These are phyloP conservation scores for Corapipo altera DNA, from an alignment of 2,113 vertebrate species.

Conservation along the genomic window DNA sequence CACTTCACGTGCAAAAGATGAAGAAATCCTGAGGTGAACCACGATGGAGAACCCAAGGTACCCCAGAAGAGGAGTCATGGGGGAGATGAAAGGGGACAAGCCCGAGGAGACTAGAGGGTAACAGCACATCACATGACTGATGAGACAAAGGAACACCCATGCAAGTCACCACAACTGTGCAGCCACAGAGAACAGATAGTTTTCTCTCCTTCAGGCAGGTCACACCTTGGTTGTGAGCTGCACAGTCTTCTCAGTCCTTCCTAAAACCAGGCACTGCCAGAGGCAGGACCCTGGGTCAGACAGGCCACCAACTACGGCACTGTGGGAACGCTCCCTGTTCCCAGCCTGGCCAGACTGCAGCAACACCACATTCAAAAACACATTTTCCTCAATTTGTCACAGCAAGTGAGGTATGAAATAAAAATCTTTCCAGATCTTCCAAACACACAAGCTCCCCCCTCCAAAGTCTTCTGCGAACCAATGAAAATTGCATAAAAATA, in stretches of 20 bases:
- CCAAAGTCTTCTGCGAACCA: neutral
- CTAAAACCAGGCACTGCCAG: neutral
- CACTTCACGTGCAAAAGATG: neutral
- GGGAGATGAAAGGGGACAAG: neutral
- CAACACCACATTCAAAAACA: neutral
- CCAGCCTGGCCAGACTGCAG: neutral
- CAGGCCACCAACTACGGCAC: accelerated
- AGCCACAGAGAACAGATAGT: neutral
- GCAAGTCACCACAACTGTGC: neutral
- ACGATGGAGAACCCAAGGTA: neutral
- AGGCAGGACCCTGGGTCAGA: neutral
- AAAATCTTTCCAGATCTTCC: neutral
- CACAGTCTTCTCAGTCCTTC: neutral
- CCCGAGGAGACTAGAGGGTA: neutral
- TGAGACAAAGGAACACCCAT: neutral
- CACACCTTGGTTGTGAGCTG: neutral
- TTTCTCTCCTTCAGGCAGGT: neutral
- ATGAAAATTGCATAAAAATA: conserved; percentile 1
- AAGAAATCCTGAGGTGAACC: neutral
- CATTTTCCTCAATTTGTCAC: conserved; percentile 37
- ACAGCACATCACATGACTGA: neutral
- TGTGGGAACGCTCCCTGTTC: neutral
- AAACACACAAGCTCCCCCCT: neutral
- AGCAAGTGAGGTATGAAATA: neutral
- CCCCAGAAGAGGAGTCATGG: accelerated